Percentiles rank a stretch among this genome's conserved stretches.
These are phyloP conservation scores for Latrodectus geometricus DNA, from an alignment of 1,140 invertebrate genomes.

Conservation along the genomic window DNA sequence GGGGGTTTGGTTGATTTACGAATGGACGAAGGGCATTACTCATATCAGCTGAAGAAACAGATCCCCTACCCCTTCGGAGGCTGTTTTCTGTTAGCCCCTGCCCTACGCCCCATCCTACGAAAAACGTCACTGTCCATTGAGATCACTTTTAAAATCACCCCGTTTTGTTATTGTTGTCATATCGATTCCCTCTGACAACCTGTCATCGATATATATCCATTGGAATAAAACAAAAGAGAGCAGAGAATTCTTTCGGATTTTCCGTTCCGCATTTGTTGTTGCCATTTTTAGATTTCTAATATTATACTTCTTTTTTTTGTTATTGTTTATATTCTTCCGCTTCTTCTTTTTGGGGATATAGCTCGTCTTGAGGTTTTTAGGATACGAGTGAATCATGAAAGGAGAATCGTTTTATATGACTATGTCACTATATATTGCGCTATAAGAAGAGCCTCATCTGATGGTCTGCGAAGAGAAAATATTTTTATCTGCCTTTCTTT, in stretches of 20 bases:
- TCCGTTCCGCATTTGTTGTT: conserved; percentile 39
- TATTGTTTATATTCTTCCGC: conserved; percentile 5
- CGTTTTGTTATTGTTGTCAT: conserved; percentile 57
- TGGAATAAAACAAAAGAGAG: neutral
- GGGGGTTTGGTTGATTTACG: conserved; percentile 58
- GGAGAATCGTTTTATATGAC: conserved; percentile 57
- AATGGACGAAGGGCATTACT: conserved; percentile 53
- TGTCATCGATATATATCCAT: conserved; percentile 57
- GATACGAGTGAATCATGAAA: conserved; percentile 55
- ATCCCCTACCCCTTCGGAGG: neutral
- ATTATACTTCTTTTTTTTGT: conserved; percentile 9
- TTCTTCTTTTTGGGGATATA: neutral
- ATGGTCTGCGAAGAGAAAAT: conserved; percentile 19
- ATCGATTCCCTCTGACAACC: conserved; percentile 56
- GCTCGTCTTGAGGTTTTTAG: conserved; percentile 49
- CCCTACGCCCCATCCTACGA: neutral
- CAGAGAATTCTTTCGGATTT: conserved; percentile 32
- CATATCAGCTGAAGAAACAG: conserved; percentile 26
- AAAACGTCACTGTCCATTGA: conserved; percentile 55
- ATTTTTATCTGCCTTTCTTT: conserved; percentile 13
- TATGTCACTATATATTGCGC: conserved; percentile 57
- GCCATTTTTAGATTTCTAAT: neutral
- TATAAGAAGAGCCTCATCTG: conserved; percentile 17
- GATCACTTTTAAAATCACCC: conserved; percentile 61
- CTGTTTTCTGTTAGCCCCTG: neutral